phyloP scores from a whole-genome alignment of 2,888 invertebrate species.

The Mesorhabditis sp. region DNA sequence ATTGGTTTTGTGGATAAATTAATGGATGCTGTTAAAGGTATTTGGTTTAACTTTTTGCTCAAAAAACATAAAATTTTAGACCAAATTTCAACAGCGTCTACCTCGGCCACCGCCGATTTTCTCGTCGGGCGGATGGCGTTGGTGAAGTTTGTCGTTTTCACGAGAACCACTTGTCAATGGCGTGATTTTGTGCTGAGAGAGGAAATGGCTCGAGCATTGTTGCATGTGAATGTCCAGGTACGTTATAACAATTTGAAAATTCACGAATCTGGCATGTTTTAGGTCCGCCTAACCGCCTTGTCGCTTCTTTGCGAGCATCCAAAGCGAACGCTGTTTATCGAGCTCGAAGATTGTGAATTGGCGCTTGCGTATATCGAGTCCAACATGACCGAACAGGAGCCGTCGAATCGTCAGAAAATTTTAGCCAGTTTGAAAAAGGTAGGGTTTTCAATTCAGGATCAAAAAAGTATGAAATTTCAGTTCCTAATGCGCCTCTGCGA shows the following conservation, averaged over 20 bases:
- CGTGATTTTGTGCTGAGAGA: not conserved
- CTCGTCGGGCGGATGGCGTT: not conserved
- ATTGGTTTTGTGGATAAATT: not conserved
- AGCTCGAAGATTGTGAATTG: conserved; percentile 19
- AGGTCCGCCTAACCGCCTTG: conserved; percentile 34
- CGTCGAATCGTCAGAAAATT: conserved; percentile 27
- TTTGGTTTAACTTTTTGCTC: not conserved
- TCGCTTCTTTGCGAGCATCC: conserved; percentile 31
- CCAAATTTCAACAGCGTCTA: not conserved
- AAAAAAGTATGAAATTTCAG: conserved; percentile 3
- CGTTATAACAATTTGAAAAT: not conserved
- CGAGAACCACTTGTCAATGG: not conserved
- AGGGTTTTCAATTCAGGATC: not conserved
- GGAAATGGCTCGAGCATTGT: not conserved
- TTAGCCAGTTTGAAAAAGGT: conserved; percentile 26
- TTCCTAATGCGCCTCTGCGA: conserved; percentile 13
- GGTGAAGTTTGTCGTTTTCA: not conserved
- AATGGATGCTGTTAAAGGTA: not conserved
- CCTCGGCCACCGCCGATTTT: not conserved
- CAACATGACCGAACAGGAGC: conserved; percentile 29
- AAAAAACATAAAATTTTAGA: not conserved
- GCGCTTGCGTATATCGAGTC: conserved; percentile 26
- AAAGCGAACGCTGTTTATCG: conserved; percentile 19
- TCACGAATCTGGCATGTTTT: conserved; percentile 7
- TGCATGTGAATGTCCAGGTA: conserved; percentile 3